phyloP scores from a whole-genome alignment of 2,797 vertebrate genomes.

The Luscinia luscinia region DNA sequence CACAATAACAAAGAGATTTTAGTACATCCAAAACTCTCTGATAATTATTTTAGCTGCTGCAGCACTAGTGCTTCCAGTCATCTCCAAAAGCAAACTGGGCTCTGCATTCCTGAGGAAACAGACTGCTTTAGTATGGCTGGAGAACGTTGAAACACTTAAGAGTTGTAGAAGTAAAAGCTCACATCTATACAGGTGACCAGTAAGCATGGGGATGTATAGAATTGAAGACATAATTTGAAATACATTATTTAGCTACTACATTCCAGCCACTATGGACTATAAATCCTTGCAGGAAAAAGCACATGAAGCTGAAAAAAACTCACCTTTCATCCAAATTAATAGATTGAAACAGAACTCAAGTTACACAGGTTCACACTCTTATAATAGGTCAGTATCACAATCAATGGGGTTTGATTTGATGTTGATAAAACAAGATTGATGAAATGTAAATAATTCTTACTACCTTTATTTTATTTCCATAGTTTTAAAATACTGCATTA shows the following conservation, averaged over 20 bases:
- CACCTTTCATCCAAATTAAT: background rate
- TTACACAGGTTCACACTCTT: background rate
- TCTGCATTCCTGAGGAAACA: background rate
- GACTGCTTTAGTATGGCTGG: background rate
- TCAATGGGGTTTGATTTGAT: background rate
- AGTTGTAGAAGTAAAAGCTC: background rate
- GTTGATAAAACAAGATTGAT: background rate
- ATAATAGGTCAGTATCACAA: background rate
- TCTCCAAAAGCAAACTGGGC: background rate
- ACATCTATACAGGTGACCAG: background rate
- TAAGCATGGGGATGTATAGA: background rate
- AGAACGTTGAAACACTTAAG: background rate
- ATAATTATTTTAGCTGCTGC: slow-evolving; percentile 7
- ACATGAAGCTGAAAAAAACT: background rate
- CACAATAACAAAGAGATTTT: background rate
- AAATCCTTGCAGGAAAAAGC: background rate
- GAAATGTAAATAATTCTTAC: background rate
- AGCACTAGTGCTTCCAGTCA: background rate
- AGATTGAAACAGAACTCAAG: background rate
- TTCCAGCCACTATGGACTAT: background rate
- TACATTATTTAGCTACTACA: background rate
- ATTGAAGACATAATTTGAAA: background rate
- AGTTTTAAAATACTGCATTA: background rate
- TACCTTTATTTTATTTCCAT: background rate
- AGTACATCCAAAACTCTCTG: background rate